These are phyloP conservation scores for Mamestra configurata DNA, from an alignment of 1,140 invertebrate genomes.

Conservation along the genomic window DNA sequence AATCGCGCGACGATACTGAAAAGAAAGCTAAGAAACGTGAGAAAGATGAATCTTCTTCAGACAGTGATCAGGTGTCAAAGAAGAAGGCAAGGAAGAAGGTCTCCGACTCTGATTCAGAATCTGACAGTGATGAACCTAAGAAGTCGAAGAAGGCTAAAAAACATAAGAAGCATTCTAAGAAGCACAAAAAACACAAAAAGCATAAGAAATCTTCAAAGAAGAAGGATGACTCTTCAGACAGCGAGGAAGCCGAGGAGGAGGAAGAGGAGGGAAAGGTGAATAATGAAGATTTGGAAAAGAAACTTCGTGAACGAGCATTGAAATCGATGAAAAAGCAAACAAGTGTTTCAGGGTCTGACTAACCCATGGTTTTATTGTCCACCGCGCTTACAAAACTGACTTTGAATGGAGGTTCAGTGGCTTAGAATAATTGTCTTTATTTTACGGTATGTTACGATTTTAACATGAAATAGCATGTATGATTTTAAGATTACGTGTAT, in stretches of 20 bases:
- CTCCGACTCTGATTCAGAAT: slow-evolving; percentile 85
- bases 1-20: slow-evolving; percentile 75
- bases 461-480: slow-evolving; percentile 72
- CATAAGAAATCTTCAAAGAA: slow-evolving; percentile 90
- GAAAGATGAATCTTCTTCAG: slow-evolving; percentile 90
- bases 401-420: slow-evolving; percentile 39
- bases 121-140: slow-evolving; percentile 86
- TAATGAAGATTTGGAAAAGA: slow-evolving; percentile 95
- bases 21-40: slow-evolving; percentile 88
- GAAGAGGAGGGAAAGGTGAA: slow-evolving; percentile 91
- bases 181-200: slow-evolving; percentile 91
- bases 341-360: slow-evolving; percentile 85
- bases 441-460: slow-evolving; percentile 71
- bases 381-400: slow-evolving; percentile 45
- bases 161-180: slow-evolving; percentile 92
- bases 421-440: slow-evolving; percentile 57
- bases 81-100: slow-evolving; percentile 86
- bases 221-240: slow-evolving; percentile 90
- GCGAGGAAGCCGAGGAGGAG: slow-evolving; percentile 90
- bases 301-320: slow-evolving; percentile 95
- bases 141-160: slow-evolving; percentile 88
- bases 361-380: slow-evolving; percentile 53
- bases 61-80: slow-evolving; percentile 89
- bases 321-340: slow-evolving; percentile 90
- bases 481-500: slow-evolving; percentile 75